Conservation (phyloP, 2,113 vertebrate genomes). For the Choloepus hoffmanni region DNA sequence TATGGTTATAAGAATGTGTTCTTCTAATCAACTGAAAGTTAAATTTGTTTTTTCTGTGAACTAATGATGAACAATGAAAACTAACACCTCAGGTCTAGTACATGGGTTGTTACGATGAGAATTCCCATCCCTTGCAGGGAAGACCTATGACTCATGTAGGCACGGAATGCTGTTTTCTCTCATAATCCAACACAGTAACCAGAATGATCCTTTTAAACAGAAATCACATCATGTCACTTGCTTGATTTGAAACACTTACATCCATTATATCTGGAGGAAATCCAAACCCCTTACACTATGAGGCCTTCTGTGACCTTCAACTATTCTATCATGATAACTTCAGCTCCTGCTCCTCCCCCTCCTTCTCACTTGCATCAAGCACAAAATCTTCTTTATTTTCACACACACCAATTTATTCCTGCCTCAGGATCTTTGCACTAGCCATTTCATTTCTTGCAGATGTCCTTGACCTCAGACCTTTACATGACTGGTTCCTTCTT, state of each 20-base stretch:
- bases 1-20: constrained; percentile 28
- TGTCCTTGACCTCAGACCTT: not conserved
- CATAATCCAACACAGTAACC: constrained; percentile 58
- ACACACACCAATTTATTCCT: not conserved
- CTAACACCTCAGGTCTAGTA: constrained; percentile 49
- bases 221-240: constrained; percentile 67
- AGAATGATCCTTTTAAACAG: not conserved
- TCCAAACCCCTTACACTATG: not conserved
- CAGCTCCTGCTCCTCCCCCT: not conserved
- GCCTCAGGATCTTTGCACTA: not conserved
- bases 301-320: constrained; percentile 35
- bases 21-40: constrained; percentile 49
- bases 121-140: constrained; percentile 34
- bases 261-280: constrained; percentile 37
- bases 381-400: not conserved
- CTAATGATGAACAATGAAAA: constrained; percentile 60
- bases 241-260: constrained; percentile 55
- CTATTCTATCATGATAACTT: not conserved
- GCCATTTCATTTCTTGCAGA: constrained; percentile 5
- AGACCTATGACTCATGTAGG: constrained; percentile 56
- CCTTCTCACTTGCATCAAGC: not conserved
- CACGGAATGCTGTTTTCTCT: constrained; percentile 60
- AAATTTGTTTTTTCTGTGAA: constrained; percentile 70
- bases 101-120: constrained; percentile 56
- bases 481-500: not conserved